phyloP scores from a whole-genome alignment of 2,888 invertebrate species.

The Spisula solida region DNA sequence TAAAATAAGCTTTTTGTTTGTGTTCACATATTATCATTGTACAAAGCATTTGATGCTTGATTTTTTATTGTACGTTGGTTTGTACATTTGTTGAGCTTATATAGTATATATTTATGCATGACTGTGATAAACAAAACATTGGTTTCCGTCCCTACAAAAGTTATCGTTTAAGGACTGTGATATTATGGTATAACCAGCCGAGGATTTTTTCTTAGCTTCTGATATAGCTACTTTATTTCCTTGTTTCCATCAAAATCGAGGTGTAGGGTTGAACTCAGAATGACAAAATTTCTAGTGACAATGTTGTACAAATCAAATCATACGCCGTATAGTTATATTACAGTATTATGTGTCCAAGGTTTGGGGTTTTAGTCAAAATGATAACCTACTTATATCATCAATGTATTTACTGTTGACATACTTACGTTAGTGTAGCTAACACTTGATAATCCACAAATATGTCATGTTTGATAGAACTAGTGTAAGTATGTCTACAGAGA shows the following conservation, averaged over 20 bases:
- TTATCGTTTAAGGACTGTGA: background rate
- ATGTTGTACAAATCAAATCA: background rate
- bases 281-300: background rate
- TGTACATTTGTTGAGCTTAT: constrained; percentile 41
- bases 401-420: background rate
- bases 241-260: background rate
- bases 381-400: background rate
- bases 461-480: background rate
- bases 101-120: background rate
- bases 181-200: background rate
- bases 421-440: background rate
- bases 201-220: background rate
- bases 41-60: constrained; percentile 72
- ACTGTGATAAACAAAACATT: constrained; percentile 34
- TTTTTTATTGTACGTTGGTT: constrained; percentile 41
- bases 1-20: constrained; percentile 54
- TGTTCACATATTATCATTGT: constrained; percentile 72
- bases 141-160: background rate
- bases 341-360: constrained; percentile 5
- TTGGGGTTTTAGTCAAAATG: constrained; percentile 14
- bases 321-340: background rate
- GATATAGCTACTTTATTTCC: background rate
- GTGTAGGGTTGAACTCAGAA: background rate
- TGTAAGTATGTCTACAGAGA: constrained; percentile 7
- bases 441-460: background rate